Conservation (phyloP, 2,113 vertebrate species). For the Gopherus flavomarginatus region DNA sequence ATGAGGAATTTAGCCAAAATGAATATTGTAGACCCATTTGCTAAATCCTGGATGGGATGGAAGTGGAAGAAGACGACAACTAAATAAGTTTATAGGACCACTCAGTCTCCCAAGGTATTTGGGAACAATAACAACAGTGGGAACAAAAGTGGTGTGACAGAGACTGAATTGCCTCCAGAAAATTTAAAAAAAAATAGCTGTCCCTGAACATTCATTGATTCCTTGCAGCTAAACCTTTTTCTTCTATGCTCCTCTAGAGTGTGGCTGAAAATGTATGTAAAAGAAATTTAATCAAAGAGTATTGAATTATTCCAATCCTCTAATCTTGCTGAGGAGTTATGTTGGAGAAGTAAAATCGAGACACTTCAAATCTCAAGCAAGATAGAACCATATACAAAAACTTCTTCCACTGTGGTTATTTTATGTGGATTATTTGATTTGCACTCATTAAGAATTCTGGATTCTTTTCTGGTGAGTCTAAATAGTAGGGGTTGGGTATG, state of each 20-base stretch:
- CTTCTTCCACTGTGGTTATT: not conserved
- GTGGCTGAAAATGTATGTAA: not conserved
- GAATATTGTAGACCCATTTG: slow-evolving; percentile 12
- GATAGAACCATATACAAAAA: not conserved
- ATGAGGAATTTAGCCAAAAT: slow-evolving; percentile 12
- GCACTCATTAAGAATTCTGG: not conserved
- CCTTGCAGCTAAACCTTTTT: not conserved
- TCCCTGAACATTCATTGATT: not conserved
- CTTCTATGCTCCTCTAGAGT: not conserved
- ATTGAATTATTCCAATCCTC: not conserved
- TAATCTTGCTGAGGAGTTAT: not conserved
- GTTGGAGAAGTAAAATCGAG: not conserved
- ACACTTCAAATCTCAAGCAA: not conserved
- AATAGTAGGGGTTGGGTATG: not conserved
- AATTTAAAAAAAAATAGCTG: not conserved
- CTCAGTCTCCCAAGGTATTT: slow-evolving; percentile 23
- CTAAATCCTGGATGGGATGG: slow-evolving; percentile 25
- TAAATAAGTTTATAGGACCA: not conserved
- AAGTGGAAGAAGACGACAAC: slow-evolving; percentile 17
- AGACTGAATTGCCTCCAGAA: not conserved
- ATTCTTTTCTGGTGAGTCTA: not conserved
- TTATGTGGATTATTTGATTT: not conserved
- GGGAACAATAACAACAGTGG: not conserved
- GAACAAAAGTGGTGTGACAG: not conserved
- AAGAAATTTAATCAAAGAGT: not conserved